Evolutionary conservation across 1,140 invertebrate species (phyloP).

Genomic region (silkworm (Bombyx mori)): ASM3026992v2 NC_085116.1:13713001-13713500

Average conservation of each 20-base stretch:
- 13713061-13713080: too few species aligned
- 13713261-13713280: conserved; percentile 78
- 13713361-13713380: conserved; percentile 38
- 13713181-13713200: conserved; percentile 27
- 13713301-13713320: conserved; percentile 28
- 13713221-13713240: conserved; percentile 79
- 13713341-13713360: conserved; percentile 26
- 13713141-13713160: too few species aligned
- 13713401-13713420: conserved; percentile 81
- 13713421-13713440: conserved; percentile 74
- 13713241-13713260: conserved; percentile 74
- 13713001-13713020: too few species aligned
- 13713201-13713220: conserved; percentile 78
- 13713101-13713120: too few species aligned
- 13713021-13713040: too few species aligned
- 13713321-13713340: conserved; percentile 22
- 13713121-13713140: too few species aligned
- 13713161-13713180: too few species aligned
- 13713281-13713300: conserved; percentile 54
- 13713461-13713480: conserved; percentile 68
- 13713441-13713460: conserved; percentile 71
- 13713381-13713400: conserved; percentile 76
- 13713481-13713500: conserved; percentile 58
- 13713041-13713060: too few species aligned
- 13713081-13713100: too few species aligned